These are phyloP conservation scores for Noturus placidus DNA, from an alignment of 2,113 vertebrate species.

Conservation along the genomic window DNA sequence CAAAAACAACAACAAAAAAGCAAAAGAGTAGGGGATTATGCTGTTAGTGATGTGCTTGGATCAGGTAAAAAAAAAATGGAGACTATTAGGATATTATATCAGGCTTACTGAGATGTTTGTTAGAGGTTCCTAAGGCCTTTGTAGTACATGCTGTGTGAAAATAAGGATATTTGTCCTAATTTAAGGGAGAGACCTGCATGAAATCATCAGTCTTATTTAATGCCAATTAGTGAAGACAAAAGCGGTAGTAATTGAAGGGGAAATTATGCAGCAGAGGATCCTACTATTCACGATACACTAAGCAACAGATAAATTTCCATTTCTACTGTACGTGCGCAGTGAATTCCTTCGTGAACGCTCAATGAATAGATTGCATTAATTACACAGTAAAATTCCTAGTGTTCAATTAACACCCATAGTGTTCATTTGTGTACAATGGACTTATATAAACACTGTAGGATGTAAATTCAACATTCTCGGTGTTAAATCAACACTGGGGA, in stretches of 20 bases:
- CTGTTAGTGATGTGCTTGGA: neutral
- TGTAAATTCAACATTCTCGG: too few relatives aligned
- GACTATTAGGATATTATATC: neutral
- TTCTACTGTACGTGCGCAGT: neutral
- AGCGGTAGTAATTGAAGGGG: conserved; percentile 4
- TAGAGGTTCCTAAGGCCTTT: neutral
- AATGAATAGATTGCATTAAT: conserved; percentile 25
- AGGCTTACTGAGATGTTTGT: neutral
- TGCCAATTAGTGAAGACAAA: conserved; percentile 18
- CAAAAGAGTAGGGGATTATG: neutral
- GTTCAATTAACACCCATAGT: too few relatives aligned
- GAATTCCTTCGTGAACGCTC: neutral
- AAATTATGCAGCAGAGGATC: neutral
- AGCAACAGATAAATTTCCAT: neutral
- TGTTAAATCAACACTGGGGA: too few relatives aligned
- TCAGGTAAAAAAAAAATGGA: conserved; percentile 3
- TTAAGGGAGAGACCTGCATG: neutral
- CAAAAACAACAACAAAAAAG: too few relatives aligned
- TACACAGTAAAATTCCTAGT: too few relatives aligned
- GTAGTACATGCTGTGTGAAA: conserved; percentile 15
- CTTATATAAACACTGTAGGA: too few relatives aligned
- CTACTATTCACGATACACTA: conserved; percentile 5
- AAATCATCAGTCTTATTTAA: neutral
- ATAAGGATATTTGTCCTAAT: conserved; percentile 31
- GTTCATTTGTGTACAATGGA: too few relatives aligned